Evolutionary conservation across 2,797 vertebrate species (phyloP), one percentile per base, ranked within the genome.

Genomic region (Heliangelus exortis): DNA sequence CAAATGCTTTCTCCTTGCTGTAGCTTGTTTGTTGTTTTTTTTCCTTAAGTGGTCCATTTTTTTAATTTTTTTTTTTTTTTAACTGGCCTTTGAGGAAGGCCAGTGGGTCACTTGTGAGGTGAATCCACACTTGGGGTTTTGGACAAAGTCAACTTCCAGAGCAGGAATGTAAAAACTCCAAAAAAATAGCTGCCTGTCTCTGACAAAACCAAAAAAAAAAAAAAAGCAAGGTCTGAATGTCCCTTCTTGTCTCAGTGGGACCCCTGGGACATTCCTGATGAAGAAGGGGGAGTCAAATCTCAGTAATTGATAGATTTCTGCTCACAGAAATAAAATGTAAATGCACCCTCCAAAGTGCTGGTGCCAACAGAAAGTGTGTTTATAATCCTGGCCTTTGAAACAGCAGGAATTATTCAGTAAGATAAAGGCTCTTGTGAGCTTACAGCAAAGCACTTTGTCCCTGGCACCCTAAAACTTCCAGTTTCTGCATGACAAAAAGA

Each of bases 361-460:
- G 55, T 65, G 73, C 89, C 2, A 3, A 82, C 92, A 91, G 47
- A 59, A 90, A 95, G 95, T 87, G 85, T 84, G 91, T 84, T 74
- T 95, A 89, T 96, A 96, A 97, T 96, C 91, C 91, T 26, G 48
- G 79, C 74, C 79, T 95, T 96, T 95, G 91, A 97, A 96, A 96
- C 0, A 12, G 61, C 22, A 67, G 66, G 48, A 67, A 89, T 96
- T 94, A 93, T 96, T 96, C 94, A 97, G 14, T 34, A 57, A 92
- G 87, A 97, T 59, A 94, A 96, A 96, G 89, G 95, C 95, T 92
- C 87, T 68, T 95, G 87, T 81, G 89, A 95, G 92, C 92, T 87
- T 84, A 87, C 90, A 92, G 91, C 92, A 68, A 91, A 92, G 73
- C 68, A 95, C 87, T 92, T 93, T 93, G 90, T 72, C 94, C 68